These are phyloP conservation scores for Callorhinus ursinus DNA, from an alignment of 2,113 vertebrate genomes.

Conservation along the genomic window DNA sequence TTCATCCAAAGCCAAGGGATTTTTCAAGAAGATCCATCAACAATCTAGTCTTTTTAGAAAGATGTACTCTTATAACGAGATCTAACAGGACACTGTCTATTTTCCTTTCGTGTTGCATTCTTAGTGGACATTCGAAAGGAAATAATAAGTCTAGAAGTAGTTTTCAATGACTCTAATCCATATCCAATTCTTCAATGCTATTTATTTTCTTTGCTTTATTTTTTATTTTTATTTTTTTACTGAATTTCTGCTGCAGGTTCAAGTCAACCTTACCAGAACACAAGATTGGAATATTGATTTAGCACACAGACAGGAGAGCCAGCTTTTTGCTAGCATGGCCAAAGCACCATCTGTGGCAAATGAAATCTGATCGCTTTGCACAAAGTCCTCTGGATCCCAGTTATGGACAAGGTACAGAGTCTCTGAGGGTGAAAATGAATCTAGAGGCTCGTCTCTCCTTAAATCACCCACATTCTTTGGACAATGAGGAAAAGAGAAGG, in stretches of 20 bases:
- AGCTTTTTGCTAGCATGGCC: neutral
- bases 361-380: neutral
- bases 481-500: constrained; percentile 25
- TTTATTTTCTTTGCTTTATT: neutral
- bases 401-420: neutral
- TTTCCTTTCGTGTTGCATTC: neutral
- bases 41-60: neutral
- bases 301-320: neutral
- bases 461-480: neutral
- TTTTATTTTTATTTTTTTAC: neutral
- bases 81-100: neutral
- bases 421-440: neutral
- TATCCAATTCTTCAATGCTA: neutral
- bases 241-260: neutral
- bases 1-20: neutral
- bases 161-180: neutral
- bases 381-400: neutral
- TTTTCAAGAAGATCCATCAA: neutral
- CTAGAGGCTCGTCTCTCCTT: neutral
- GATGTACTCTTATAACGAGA: neutral
- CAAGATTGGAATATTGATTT: neutral
- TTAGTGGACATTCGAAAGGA: neutral
- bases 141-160: neutral
- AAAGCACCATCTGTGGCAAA: constrained; percentile 43
- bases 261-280: neutral